Base-by-base conservation (phyloP, 2,888 invertebrate species). In the Mythimna loreyi region DNA sequence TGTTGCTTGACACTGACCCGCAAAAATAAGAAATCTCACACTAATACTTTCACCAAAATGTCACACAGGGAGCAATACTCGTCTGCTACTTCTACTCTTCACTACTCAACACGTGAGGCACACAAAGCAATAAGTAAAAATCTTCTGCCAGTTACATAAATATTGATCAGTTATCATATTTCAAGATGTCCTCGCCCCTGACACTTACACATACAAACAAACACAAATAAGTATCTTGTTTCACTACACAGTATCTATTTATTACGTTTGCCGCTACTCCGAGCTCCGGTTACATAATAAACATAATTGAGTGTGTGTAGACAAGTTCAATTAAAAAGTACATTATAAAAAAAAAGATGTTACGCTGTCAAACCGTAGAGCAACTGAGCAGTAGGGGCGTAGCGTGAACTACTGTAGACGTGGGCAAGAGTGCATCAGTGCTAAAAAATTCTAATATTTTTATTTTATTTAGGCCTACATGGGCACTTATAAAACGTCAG, bases 181-280 rank as follows among this genome's bases (percentile, higher is more conserved):
- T 45, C 79, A 65, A 60, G 50, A 78, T 72, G 79, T 65, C 75
- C 66, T 78, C 58, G 67, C 74, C 30, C 52, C 53, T 74, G 75
- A 64, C 52, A 58, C 61, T 61, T 28, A 79, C 33, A 65, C 43
- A 36, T 30, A 68, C 53, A 59, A 21, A 68, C 50, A 66, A 28
- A 67, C 28, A 67, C 50, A 65, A 64, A 19, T 16, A 49, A n/a
- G 19, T 77, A 63, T 78, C 43, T 3, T 55, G 50, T 75, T 80
- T 65, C 69, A 65, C 8, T 75, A 4, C 19, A 4, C 19, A 40
- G 16, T 74, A 57, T 45, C 2, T 47, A 45, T 55, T n/a, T 77
- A 58, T 65, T 67, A 55, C 40, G 19, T 21, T 19, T 40, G 53
- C 43, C 33, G 52, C 59, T 59, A 33, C 63, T 75, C 40, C 16